A percentile compares a stretch with the other conserved stretches of the same genome.
These are phyloP conservation scores for Octodonta nipae DNA, from an alignment of 2,888 invertebrate genomes.

Conservation along the genomic window DNA sequence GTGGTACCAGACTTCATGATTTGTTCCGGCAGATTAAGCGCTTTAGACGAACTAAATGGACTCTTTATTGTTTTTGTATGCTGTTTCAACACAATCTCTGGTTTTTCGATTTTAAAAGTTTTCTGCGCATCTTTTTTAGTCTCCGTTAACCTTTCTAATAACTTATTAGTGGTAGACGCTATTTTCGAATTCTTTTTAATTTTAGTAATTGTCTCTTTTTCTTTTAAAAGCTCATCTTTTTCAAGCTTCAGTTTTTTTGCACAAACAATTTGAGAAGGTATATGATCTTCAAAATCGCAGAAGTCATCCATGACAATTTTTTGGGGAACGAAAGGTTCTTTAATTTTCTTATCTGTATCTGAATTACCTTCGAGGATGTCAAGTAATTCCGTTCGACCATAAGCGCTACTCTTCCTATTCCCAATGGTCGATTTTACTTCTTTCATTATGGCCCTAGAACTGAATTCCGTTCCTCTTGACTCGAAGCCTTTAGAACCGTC, in stretches of 20 bases:
- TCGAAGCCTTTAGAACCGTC: constrained; percentile 8
- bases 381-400: constrained; percentile 17
- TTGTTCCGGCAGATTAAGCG: constrained; percentile 22
- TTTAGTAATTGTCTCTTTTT: constrained; percentile 18
- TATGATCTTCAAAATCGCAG: constrained; percentile 25
- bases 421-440: constrained; percentile 12
- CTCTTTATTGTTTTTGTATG: background rate
- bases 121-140: constrained; percentile 9
- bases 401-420: constrained; percentile 10
- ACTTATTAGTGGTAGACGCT: constrained; percentile 34
- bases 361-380: constrained; percentile 20
- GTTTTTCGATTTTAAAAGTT: background rate
- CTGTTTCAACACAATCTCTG: background rate
- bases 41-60: background rate
- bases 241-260: constrained; percentile 13
- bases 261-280: constrained; percentile 23
- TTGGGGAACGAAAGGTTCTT: constrained; percentile 4
- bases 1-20: background rate
- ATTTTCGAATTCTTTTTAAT: constrained; percentile 29
- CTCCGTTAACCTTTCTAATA: constrained; percentile 40
- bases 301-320: constrained; percentile 12
- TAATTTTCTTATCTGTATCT: constrained; percentile 10
- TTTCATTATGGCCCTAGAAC: constrained; percentile 15
- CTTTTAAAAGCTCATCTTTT: constrained; percentile 11
- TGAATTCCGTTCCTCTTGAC: constrained; percentile 15